Evolutionary conservation across 1,140 invertebrate species (phyloP).

Genomic region (Pantala flavescens): DNA sequence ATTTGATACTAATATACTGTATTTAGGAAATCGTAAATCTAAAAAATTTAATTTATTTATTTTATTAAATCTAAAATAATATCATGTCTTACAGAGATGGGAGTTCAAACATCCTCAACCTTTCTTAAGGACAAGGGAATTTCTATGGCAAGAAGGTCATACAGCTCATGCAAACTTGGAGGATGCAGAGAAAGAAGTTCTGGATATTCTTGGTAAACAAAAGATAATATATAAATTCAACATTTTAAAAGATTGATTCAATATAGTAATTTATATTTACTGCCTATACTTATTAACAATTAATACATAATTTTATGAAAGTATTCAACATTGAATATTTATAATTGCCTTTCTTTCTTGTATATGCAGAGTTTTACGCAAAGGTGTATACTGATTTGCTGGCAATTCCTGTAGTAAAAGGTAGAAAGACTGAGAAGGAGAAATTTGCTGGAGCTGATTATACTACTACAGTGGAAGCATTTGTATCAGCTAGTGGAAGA

Average conservation of each 20-base stretch:
- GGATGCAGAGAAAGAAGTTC: conserved; percentile 85
- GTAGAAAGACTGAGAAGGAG: conserved; percentile 96
- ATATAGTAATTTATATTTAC: too few relatives aligned
- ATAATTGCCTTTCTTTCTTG: too few relatives aligned
- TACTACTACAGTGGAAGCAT: conserved; percentile 95
- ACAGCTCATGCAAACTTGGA: conserved; percentile 75
- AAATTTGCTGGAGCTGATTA: conserved; percentile 98
- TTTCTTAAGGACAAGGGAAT: conserved; percentile 93
- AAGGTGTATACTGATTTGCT: conserved; percentile 84
- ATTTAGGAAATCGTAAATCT: too few relatives aligned
- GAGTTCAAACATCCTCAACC: conserved; percentile 99
- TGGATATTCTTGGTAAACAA: conserved; percentile 44
- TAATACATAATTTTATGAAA: too few relatives aligned
- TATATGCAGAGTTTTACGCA: conserved; percentile 60
- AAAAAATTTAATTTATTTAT: too few relatives aligned
- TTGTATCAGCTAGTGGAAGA: conserved; percentile 85
- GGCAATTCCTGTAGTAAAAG: conserved; percentile 91
- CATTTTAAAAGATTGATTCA: not conserved
- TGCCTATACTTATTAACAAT: too few relatives aligned
- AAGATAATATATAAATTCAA: not conserved
- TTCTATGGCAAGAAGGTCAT: conserved; percentile 99
- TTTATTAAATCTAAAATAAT: too few relatives aligned
- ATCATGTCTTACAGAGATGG: conserved; percentile 63
- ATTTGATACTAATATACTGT: too few relatives aligned
- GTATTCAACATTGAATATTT: too few relatives aligned